phyloP scores from a whole-genome alignment of 2,797 vertebrate species.

The Iguana delicatissima region DNA sequence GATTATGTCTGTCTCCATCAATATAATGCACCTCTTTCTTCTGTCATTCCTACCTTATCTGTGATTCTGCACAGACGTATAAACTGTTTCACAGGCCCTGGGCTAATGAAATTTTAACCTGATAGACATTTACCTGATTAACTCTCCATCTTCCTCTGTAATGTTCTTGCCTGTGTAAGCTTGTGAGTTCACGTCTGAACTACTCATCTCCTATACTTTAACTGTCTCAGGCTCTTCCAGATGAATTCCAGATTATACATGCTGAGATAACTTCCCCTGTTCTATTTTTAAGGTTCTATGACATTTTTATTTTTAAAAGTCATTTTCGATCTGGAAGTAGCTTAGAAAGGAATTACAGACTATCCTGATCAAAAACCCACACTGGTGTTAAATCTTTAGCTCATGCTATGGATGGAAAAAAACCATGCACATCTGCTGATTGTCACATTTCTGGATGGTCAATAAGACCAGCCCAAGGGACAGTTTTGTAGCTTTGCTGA shows the following conservation, averaged over 20 bases:
- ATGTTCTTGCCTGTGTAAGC: not conserved
- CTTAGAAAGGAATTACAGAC: not conserved
- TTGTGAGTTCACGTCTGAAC: not conserved
- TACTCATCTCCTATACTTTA: not conserved
- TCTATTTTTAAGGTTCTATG: not conserved
- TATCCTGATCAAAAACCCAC: not conserved
- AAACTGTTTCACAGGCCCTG: constrained; percentile 41
- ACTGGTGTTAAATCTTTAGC: not conserved
- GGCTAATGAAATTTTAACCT: not conserved
- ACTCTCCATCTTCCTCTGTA: not conserved
- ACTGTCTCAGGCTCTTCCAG: constrained; percentile 11
- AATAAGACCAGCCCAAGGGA: not conserved
- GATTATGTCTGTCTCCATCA: not conserved
- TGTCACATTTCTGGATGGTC: not conserved
- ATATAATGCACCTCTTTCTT: not conserved
- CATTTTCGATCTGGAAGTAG: not conserved
- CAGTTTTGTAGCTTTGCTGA: not conserved
- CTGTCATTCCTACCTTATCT: not conserved
- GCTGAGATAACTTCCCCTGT: not conserved
- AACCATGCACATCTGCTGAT: not conserved
- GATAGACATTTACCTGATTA: constrained; percentile 47
- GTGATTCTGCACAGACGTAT: not conserved
- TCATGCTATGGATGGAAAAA: not conserved
- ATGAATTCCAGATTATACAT: not conserved
- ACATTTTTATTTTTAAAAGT: not conserved